These are phyloP conservation scores for Pterostichus madidus DNA, from an alignment of 2,888 invertebrate species.

Conservation along the genomic window DNA sequence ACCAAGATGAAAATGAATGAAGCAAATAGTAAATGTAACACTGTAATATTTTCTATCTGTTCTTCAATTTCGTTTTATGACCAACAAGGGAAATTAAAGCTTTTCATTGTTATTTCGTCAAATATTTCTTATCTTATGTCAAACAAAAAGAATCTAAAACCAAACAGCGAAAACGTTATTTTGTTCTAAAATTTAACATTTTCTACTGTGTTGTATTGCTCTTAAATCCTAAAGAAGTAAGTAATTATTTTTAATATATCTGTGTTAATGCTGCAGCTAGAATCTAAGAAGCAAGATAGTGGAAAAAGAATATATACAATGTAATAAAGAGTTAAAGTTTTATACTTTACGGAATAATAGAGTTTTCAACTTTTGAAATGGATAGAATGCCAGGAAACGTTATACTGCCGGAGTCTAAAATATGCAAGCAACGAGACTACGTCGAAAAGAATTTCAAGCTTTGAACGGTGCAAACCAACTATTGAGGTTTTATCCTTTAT, in stretches of 20 bases:
- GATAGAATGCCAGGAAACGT: slow-evolving; percentile 34
- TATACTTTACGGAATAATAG: slow-evolving; percentile 44
- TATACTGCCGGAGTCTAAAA: slow-evolving; percentile 22
- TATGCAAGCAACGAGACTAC: slow-evolving; percentile 21
- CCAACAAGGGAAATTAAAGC: not conserved
- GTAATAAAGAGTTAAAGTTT: slow-evolving; percentile 47
- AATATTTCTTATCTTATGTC: too few species aligned
- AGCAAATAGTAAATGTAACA: too few species aligned
- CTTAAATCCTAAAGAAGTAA: not conserved
- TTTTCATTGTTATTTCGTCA: not conserved
- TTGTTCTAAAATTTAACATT: too few species aligned
- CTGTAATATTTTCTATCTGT: too few species aligned
- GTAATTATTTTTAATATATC: slow-evolving; percentile 9
- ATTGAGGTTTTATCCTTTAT: slow-evolving; percentile 41
- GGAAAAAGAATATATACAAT: slow-evolving; percentile 15
- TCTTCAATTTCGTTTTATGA: too few species aligned
- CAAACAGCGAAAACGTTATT: too few species aligned
- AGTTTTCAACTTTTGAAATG: slow-evolving; percentile 51
- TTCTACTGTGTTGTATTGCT: too few species aligned
- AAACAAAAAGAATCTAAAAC: too few species aligned
- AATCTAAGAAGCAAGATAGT: slow-evolving; percentile 5
- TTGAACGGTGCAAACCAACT: slow-evolving; percentile 22
- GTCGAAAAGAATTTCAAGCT: slow-evolving; percentile 32
- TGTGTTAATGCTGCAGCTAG: not conserved
- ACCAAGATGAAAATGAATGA: too few species aligned